These are phyloP conservation scores for Microchirus variegatus DNA, from an alignment of 2,797 vertebrate species.

Conservation along the genomic window DNA sequence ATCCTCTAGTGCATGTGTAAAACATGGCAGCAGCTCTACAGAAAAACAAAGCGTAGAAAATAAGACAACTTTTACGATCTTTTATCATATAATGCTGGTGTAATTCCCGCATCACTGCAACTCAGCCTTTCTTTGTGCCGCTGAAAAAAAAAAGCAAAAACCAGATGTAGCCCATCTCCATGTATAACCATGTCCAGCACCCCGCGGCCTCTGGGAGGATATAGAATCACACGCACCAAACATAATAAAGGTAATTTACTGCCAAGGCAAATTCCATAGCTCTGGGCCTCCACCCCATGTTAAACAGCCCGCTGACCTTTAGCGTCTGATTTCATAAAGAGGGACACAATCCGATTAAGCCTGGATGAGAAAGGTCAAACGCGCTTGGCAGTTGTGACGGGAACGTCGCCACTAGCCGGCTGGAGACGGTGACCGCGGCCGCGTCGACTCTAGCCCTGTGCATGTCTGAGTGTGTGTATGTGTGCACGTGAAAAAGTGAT, in stretches of 20 bases:
- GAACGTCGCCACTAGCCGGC: conserved; percentile 83
- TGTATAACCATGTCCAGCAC: conserved; percentile 49
- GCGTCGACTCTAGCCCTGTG: conserved; percentile 22
- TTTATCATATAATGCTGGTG: neutral
- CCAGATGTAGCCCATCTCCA: conserved; percentile 48
- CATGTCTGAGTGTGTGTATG: conserved; percentile 30
- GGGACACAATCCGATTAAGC: conserved; percentile 96
- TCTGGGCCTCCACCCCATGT: conserved; percentile 89
- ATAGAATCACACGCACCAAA: conserved; percentile 86
- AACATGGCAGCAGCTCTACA: too few relatives aligned
- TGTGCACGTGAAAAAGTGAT: conserved; percentile 26
- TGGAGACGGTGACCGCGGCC: conserved; percentile 64
- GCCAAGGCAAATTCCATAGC: conserved; percentile 96
- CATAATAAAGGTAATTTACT: conserved; percentile 98
- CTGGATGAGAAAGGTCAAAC: conserved; percentile 95
- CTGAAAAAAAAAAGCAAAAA: conserved; percentile 28
- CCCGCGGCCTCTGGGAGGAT: conserved; percentile 57
- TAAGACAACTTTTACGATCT: too few relatives aligned
- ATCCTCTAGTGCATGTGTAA: too few relatives aligned
- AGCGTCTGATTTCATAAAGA: conserved; percentile 97
- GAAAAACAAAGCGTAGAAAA: too few relatives aligned
- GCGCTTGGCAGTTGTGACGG: conserved; percentile 88
- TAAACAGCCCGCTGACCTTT: conserved; percentile 97
- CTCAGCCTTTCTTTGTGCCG: conserved; percentile 18
- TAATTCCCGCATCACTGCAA: neutral